phyloP scores from a whole-genome alignment of 2,888 invertebrate species.

The Mythimna vitellina region DNA sequence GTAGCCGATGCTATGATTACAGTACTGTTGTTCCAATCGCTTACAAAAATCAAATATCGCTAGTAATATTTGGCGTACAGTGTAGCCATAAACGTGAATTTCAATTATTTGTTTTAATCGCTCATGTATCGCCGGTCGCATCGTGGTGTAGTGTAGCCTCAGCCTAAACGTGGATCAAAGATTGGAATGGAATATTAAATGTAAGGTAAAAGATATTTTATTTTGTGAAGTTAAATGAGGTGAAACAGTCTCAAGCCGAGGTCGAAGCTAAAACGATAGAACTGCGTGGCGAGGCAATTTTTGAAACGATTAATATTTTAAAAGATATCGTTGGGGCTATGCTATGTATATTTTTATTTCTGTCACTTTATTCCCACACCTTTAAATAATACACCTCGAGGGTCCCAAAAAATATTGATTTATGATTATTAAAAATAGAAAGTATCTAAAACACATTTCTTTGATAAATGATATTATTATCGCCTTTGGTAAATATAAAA shows the following conservation, averaged over 20 bases:
- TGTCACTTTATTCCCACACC: background rate
- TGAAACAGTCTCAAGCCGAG: background rate
- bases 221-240: conserved; percentile 25
- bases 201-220: conserved; percentile 16
- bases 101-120: no score
- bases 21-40: no score
- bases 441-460: background rate
- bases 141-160: no score
- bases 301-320: background rate
- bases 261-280: background rate
- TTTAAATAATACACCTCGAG: background rate
- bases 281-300: background rate
- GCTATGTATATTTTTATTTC: background rate
- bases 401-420: background rate
- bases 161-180: conserved; percentile 26
- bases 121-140: no score
- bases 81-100: no score
- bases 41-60: no score
- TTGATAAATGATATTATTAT: background rate
- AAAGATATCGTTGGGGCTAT: background rate
- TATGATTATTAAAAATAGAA: conserved; percentile 5
- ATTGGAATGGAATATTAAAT: conserved; percentile 39
- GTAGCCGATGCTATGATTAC: no score
- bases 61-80: no score
- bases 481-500: background rate